Evolutionary conservation across 2,113 vertebrate species (phyloP).

Genomic region (Sylvia atricapilla): DNA sequence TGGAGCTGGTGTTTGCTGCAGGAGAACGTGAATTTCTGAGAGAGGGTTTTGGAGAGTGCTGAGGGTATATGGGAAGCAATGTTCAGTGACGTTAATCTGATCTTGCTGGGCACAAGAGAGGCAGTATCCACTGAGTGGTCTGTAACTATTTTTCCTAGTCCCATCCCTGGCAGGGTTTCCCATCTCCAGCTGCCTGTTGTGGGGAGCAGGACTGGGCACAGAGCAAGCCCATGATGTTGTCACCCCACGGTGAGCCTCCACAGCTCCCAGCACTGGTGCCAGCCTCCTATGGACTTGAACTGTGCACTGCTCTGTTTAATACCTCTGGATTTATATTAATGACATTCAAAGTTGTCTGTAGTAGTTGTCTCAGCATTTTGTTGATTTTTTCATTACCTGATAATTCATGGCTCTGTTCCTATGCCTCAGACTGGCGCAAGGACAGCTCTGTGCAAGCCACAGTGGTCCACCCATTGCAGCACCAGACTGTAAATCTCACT

Average conservation of each 20-base stretch:
- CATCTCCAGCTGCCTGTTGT: not conserved
- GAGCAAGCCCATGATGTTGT: not conserved
- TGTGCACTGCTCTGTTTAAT: not conserved
- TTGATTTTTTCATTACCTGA: constrained; percentile 5
- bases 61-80: rapidly evolving
- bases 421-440: not conserved
- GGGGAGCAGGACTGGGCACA: not conserved
- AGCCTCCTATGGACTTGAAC: not conserved
- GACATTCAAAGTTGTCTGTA: not conserved
- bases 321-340: constrained; percentile 1
- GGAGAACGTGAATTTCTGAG: not conserved
- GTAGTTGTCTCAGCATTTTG: constrained; percentile 4
- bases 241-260: not conserved
- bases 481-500: not conserved
- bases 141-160: not conserved
- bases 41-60: not conserved
- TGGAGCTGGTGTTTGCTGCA: not conserved
- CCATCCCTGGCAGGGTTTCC: not conserved
- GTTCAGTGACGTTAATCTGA: not conserved
- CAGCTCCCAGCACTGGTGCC: rapidly evolving
- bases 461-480: not conserved
- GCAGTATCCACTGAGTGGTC: not conserved
- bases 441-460: not conserved
- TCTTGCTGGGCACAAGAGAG: not conserved
- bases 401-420: not conserved